Conservation (phyloP, 2,113 vertebrate genomes). For the Macrotus californicus region DNA sequence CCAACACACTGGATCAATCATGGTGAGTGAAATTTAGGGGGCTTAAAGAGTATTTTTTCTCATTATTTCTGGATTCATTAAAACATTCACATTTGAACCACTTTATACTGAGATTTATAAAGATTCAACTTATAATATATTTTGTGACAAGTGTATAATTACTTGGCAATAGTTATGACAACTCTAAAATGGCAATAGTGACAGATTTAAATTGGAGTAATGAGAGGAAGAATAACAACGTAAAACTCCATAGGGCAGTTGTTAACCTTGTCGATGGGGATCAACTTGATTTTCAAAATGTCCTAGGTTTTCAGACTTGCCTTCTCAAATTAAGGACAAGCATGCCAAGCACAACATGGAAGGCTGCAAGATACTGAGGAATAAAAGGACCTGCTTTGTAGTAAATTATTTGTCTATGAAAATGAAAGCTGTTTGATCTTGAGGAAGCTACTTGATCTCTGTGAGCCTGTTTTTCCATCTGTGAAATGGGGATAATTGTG, state of each 20-base stretch:
- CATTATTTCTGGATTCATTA: conserved; percentile 58
- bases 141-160: conserved; percentile 69
- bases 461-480: conserved; percentile 13
- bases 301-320: conserved; percentile 36
- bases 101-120: conserved; percentile 12
- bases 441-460: not conserved
- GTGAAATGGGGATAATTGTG: conserved; percentile 21
- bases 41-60: conserved; percentile 33
- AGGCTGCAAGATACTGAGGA: not conserved
- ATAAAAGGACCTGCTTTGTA: not conserved
- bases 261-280: conserved; percentile 36
- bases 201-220: conserved; percentile 50
- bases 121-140: conserved; percentile 52
- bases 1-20: conserved; percentile 43
- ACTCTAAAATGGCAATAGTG: conserved; percentile 45
- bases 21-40: conserved; percentile 29
- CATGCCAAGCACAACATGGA: not conserved
- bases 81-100: conserved; percentile 52
- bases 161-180: conserved; percentile 54
- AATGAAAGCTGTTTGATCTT: not conserved
- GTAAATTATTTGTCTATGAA: not conserved
- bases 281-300: conserved; percentile 36
- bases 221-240: conserved; percentile 33
- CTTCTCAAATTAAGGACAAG: conserved; percentile 47
- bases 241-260: conserved; percentile 44